These are phyloP conservation scores for Tragelaphus scriptus DNA, from an alignment of 2,113 vertebrate genomes.

Conservation along the genomic window DNA sequence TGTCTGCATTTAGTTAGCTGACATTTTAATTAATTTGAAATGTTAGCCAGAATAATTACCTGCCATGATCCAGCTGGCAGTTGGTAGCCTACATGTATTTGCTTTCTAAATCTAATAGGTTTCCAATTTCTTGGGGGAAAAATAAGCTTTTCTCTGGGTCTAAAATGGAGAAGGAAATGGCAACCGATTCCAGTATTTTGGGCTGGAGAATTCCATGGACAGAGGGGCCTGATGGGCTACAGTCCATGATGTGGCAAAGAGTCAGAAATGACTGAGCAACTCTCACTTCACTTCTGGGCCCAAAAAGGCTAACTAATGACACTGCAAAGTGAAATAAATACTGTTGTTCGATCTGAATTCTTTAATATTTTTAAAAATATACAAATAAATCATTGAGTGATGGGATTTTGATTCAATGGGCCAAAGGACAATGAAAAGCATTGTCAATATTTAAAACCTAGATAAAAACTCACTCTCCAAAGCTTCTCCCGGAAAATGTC, in stretches of 20 bases:
- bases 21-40: not conserved
- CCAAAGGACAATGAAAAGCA: not conserved
- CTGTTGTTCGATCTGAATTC: not conserved
- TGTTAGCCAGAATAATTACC: not conserved
- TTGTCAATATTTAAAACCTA: not conserved
- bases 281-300: not conserved
- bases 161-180: not conserved
- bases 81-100: not conserved
- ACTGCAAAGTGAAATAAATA: not conserved
- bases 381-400: not conserved
- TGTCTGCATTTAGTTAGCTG: not conserved
- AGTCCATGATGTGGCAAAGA: not conserved
- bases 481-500: not conserved
- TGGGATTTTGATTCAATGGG: not conserved
- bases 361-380: conserved; percentile 13
- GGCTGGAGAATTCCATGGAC: not conserved
- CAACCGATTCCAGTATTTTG: not conserved
- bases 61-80: not conserved
- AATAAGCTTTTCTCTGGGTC: not conserved
- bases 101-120: not conserved
- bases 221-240: not conserved
- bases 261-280: not conserved
- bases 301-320: not conserved
- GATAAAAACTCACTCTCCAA: conserved; percentile 5
- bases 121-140: not conserved